These are phyloP conservation scores for Vimba vimba DNA, from an alignment of 2,113 vertebrate genomes.

Conservation along the genomic window DNA sequence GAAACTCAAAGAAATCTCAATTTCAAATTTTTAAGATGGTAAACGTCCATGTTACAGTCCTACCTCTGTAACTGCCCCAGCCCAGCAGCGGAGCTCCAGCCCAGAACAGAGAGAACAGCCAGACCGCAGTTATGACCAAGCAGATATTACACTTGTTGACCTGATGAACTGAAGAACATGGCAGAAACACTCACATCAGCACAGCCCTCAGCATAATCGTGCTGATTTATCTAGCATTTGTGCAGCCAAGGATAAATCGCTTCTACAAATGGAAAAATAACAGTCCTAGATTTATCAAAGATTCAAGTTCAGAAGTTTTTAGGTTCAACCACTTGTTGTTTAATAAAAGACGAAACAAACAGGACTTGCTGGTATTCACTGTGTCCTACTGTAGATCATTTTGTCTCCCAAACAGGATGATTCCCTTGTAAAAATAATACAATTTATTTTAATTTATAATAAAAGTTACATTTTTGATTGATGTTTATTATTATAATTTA, in stretches of 20 bases:
- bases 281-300: slow-evolving; percentile 37
- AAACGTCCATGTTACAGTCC: not conserved
- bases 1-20: not conserved
- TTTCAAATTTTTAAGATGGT: not conserved
- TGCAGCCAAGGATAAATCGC: slow-evolving; percentile 46
- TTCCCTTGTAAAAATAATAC: not conserved
- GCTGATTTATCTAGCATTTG: slow-evolving; percentile 55
- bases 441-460: no score
- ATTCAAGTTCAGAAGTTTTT: slow-evolving; percentile 20
- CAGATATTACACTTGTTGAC: slow-evolving; percentile 50
- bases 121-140: slow-evolving; percentile 55
- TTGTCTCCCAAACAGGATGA: not conserved
- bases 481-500: no score
- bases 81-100: slow-evolving; percentile 57
- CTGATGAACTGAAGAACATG: slow-evolving; percentile 54
- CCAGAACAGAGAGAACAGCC: slow-evolving; percentile 63
- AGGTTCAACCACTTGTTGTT: not conserved
- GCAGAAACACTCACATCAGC: slow-evolving; percentile 43
- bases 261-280: slow-evolving; percentile 39
- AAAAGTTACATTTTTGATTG: not conserved
- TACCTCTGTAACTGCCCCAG: slow-evolving; percentile 67
- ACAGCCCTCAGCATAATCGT: slow-evolving; percentile 21
- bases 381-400: not conserved
- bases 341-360: not conserved
- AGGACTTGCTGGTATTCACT: not conserved